These are phyloP conservation scores for Drosophila mauritiana DNA, from an alignment of 1,140 invertebrate species.

Conservation along the genomic window DNA sequence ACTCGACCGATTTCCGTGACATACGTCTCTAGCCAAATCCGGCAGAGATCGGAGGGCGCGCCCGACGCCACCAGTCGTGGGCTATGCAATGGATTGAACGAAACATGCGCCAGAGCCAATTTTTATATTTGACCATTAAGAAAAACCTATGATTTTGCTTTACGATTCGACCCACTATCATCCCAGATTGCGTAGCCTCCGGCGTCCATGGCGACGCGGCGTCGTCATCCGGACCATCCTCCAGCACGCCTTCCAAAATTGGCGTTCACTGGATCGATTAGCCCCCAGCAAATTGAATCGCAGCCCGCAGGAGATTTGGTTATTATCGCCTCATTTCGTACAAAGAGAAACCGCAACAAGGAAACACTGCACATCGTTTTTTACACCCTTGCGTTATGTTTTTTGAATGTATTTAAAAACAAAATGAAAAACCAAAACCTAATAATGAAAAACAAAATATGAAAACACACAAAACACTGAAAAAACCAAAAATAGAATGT, in stretches of 20 bases:
- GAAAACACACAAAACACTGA: slow-evolving; percentile 30
- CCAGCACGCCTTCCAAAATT: slow-evolving; percentile 35
- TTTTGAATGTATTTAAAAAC: slow-evolving; percentile 69
- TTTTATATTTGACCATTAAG: slow-evolving; percentile 39
- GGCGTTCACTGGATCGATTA: slow-evolving; percentile 62
- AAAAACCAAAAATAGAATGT: slow-evolving; percentile 47
- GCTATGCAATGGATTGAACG: slow-evolving; percentile 62
- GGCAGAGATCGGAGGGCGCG: slow-evolving; percentile 37
- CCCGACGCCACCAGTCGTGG: slow-evolving; percentile 8
- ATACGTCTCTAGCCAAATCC: slow-evolving; percentile 6
- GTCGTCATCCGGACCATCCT: slow-evolving; percentile 37
- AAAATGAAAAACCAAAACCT: slow-evolving; percentile 26
- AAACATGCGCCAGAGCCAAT: slow-evolving; percentile 60
- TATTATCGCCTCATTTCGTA: slow-evolving; percentile 53
- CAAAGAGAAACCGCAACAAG: slow-evolving; percentile 59
- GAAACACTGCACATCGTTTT: slow-evolving; percentile 58
- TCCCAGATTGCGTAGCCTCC: slow-evolving; percentile 59
- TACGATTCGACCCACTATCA: slow-evolving; percentile 36
- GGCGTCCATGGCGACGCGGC: slow-evolving; percentile 11
- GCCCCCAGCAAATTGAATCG: slow-evolving; percentile 67
- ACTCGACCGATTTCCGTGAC: slow-evolving; percentile 71
- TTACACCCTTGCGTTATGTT: slow-evolving; percentile 63
- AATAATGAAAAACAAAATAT: slow-evolving; percentile 34
- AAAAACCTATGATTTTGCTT: slow-evolving; percentile 46
- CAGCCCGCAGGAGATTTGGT: slow-evolving; percentile 75